Evolutionary conservation across 2,888 invertebrate genomes (phyloP).

Genomic region (Tuberolachnus salignus): DNA sequence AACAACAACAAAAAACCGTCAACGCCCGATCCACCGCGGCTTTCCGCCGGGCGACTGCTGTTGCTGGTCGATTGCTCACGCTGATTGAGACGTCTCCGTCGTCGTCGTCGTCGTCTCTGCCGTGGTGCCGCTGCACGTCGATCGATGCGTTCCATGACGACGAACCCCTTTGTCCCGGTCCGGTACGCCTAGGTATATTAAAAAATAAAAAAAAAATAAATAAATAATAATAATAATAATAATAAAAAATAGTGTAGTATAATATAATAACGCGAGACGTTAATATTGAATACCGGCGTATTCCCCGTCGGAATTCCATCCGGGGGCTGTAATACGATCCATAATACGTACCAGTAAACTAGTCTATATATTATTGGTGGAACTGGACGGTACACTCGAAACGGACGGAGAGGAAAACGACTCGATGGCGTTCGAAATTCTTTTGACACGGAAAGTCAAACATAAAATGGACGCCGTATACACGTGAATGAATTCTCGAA

Average conservation of each 20-base stretch:
- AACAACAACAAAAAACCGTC: slow-evolving; percentile 6
- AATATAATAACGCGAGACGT: neutral
- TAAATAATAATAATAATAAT: slow-evolving; percentile 29
- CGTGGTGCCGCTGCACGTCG: slow-evolving; percentile 1
- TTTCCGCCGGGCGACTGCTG: neutral
- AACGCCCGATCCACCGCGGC: slow-evolving; percentile 19
- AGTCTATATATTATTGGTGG: too few relatives aligned
- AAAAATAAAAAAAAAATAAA: neutral
- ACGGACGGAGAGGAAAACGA: too few relatives aligned
- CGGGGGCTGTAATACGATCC: too few relatives aligned
- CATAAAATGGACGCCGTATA: too few relatives aligned
- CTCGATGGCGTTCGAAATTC: too few relatives aligned
- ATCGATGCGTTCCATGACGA: slow-evolving; percentile 28
- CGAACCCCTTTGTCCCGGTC: slow-evolving; percentile 29
- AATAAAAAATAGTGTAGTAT: neutral
- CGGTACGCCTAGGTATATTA: neutral
- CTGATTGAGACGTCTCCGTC: slow-evolving; percentile 53
- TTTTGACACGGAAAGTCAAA: too few relatives aligned
- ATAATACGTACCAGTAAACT: too few relatives aligned
- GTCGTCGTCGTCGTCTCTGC: neutral
- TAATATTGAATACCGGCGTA: too few relatives aligned
- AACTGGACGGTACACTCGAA: too few relatives aligned
- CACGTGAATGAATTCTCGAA: too few relatives aligned
- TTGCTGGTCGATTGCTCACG: slow-evolving; percentile 53
- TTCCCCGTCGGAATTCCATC: too few relatives aligned